phyloP scores from a whole-genome alignment of 2,797 vertebrate species.

The Rhinogobio ventralis region DNA sequence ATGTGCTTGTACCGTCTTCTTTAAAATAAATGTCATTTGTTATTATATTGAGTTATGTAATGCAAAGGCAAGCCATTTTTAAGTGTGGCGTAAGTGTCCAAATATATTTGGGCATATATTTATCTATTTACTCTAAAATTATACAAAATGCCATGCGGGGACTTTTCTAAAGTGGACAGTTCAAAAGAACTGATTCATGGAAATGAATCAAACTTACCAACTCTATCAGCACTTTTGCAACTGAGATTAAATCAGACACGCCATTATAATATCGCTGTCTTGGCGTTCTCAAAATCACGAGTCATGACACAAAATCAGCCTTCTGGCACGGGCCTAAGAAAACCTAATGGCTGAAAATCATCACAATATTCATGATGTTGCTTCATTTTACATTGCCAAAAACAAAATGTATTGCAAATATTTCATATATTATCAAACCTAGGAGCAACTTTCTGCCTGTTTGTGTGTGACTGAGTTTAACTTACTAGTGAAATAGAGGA shows the following conservation, averaged over 20 bases:
- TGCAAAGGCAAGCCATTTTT: not conserved
- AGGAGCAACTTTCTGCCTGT: not conserved
- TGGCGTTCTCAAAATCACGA: slow-evolving; percentile 1
- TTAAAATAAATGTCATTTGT: not conserved
- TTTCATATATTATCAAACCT: slow-evolving; percentile 1
- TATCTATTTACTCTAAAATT: not conserved
- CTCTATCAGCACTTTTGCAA: slow-evolving; percentile 26
- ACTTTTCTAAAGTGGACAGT: slow-evolving; percentile 9
- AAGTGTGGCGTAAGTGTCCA: not conserved
- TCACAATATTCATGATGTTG: slow-evolving; percentile 2
- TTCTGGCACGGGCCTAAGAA: not conserved
- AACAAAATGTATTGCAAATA: not conserved
- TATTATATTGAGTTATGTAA: not conserved
- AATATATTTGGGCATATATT: not conserved
- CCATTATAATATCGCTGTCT: slow-evolving; percentile 25
- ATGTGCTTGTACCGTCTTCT: not conserved
- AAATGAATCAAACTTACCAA: slow-evolving; percentile 17
- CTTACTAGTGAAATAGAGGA: not conserved
- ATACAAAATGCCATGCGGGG: not conserved
- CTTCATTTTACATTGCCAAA: not conserved
- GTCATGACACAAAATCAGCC: slow-evolving; percentile 30
- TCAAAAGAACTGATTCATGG: slow-evolving; percentile 1
- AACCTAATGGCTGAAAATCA: slow-evolving; percentile 17
- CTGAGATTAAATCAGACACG: slow-evolving; percentile 11
- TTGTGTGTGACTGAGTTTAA: not conserved